Base-by-base conservation (phyloP, 1,140 invertebrate species). In the Gonioctena quinquepunctata region DNA sequence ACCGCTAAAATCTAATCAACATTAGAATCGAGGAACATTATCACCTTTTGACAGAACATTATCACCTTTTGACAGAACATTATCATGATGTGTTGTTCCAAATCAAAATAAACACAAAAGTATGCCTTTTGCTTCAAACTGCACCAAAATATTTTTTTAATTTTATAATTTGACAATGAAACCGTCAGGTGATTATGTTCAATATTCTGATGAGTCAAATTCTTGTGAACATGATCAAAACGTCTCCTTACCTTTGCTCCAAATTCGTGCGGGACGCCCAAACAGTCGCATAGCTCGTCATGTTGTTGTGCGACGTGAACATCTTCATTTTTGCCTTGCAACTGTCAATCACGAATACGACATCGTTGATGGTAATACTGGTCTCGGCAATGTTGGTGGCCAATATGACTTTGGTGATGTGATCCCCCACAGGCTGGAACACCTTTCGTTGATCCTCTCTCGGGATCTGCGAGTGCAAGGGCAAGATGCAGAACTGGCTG, bases 251-350 rank as follows among this genome's bases (percentile, higher is more conserved):
- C 13, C 94, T 85, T 85, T 98, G 96, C 82, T 95, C 92, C 26
- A 97, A 84, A 84, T 98, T 99, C 5, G 95, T 96, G 77, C 88
- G 90, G 68, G 94, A 96, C 0, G 95, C 95, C 94, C 95, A 97
- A 13, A 96, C 93, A 0, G 95, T 95, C 0, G 95, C 94, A 80
- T 98, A 96, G 76, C 95, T 96, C 0, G 94, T 96, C 89, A 98
- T 93, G 83, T 98, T 98, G 78, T 96, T 97, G 79, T 97, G 95
- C 0, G 95, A 95, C 1, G 96, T 96, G 79, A 97, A 98, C 48
- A 97, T 86, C 79, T 98, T 98, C 87, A 97, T 94, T 80, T 98
- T 98, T 0, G 95, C 93, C 84, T 97, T 97, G 80, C 96, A 96
- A 33, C 92, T 93, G 83, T 99, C 96, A 76, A 99, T 93, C 0